Base-by-base conservation (phyloP, 2,888 invertebrate genomes). In the Dione juno region DNA sequence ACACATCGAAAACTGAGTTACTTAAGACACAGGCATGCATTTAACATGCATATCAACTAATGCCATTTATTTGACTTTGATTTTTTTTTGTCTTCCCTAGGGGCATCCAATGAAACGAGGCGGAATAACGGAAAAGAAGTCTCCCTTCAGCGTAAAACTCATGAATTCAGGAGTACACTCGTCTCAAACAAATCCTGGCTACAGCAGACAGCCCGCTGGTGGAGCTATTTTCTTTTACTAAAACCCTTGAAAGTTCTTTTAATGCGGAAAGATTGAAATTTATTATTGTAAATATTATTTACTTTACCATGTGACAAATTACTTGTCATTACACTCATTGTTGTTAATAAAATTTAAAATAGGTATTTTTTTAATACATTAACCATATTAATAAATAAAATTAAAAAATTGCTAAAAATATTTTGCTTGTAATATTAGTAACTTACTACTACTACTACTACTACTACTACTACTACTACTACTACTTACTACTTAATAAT, bases 131-230 rank as follows among this genome's bases (percentile, higher is more conserved):
- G 95, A 95, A 71, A 94, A 94, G 76, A 90, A 92, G 40, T 96
- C 96, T 75, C 96, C 96, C 9, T 95, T 95, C 85, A 95, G 95
- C 79, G 94, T 97, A 61, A 96, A 97, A 87, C 88, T 97, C 67
- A 96, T 96, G 90, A 96, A 96, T 84, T 96, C 96, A n/a, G 96
- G 96, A 6, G 96, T 96, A 48, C 97, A 97, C 84, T 95, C 95
- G 14, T 96, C 96, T 76, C 95, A 96, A 86, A 96, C 97, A 35
- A 97, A 97, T 85, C 96, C 96, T 73, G 97, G 97, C 3, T 97
- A 95, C 88, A 96, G 96, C 71, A 94, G 97, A 77, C 96, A 97
- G 86, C 94, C 95, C 9, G 95, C 96, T 54, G 97, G 96, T 76
- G 96, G 96, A 77, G 95, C 95, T 64, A 94, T 95, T 73, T 96